Percentiles rank a stretch among this genome's conserved stretches.
These are phyloP conservation scores for Chironomus striatipennis DNA, from an alignment of 1,140 invertebrate species.

Conservation along the genomic window DNA sequence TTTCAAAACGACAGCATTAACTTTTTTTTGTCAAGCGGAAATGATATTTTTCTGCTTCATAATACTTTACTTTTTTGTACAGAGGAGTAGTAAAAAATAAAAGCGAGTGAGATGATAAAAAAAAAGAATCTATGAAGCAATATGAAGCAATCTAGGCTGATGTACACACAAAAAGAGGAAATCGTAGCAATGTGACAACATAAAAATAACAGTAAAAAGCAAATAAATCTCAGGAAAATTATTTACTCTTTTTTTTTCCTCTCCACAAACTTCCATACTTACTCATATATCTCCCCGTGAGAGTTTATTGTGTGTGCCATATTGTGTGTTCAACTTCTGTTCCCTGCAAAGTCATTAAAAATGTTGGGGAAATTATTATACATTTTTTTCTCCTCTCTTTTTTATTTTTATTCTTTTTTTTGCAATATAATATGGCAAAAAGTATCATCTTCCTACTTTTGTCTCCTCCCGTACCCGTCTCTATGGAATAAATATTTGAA, in stretches of 20 bases:
- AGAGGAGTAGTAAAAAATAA: not conserved
- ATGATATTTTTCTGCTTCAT: not conserved
- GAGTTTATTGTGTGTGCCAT: not conserved
- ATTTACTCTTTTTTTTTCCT: not conserved
- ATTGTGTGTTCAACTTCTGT: not conserved
- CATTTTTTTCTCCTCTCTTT: no score
- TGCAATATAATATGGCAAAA: slow-evolving; percentile 3
- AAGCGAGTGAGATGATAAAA: not conserved
- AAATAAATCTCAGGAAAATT: slow-evolving; percentile 2
- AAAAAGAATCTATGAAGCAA: not conserved
- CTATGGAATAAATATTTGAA: not conserved
- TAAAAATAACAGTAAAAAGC: slow-evolving; percentile 14
- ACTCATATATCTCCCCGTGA: not conserved
- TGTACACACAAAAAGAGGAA: not conserved
- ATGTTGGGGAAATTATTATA: not conserved
- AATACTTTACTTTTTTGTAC: not conserved
- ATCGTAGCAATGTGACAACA: slow-evolving; percentile 12
- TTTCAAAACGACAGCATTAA: no score
- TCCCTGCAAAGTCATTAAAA: slow-evolving; percentile 8
- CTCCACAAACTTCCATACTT: not conserved
- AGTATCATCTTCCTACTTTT: not conserved
- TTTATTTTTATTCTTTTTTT: not conserved
- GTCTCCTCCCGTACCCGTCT: not conserved
- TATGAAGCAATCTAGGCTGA: not conserved
- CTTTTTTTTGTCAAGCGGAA: not conserved